Percentiles rank a stretch among this genome's conserved stretches.
phyloP scores from a whole-genome alignment of 2,888 invertebrate genomes.

The Eucera pruinosa region DNA sequence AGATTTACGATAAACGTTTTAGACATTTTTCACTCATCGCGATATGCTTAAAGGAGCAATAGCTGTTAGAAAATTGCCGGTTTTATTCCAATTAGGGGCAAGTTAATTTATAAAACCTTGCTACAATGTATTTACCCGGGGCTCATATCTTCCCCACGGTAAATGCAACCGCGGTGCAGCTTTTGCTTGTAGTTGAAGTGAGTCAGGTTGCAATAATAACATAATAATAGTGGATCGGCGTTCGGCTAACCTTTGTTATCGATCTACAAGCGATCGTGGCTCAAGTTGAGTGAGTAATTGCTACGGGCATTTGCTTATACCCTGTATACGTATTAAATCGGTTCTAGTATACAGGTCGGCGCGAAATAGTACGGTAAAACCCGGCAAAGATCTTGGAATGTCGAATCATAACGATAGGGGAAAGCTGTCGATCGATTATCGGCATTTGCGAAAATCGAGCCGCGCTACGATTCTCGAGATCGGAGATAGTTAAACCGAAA shows the following conservation, averaged over 20 bases:
- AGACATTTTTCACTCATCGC: neutral
- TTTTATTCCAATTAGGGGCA: conserved; percentile 1
- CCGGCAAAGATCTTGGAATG: conserved; percentile 42
- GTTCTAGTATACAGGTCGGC: neutral
- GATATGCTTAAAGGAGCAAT: no score
- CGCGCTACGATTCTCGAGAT: conserved; percentile 5
- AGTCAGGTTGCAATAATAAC: conserved; percentile 66
- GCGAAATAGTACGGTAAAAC: conserved; percentile 43
- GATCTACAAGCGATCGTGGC: conserved; percentile 58
- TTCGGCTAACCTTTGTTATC: conserved; percentile 73
- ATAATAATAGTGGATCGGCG: conserved; percentile 68
- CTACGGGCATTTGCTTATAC: conserved; percentile 61
- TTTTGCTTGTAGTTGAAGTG: conserved; percentile 10
- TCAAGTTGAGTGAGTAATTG: conserved; percentile 65
- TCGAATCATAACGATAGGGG: conserved; percentile 51
- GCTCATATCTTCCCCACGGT: neutral
- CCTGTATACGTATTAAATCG: conserved; percentile 25
- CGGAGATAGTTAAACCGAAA: conserved; percentile 35
- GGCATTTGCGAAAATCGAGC: conserved; percentile 54
- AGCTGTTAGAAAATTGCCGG: no score
- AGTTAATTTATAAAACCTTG: conserved; percentile 1
- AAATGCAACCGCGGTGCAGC: neutral
- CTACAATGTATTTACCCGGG: neutral
- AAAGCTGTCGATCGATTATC: conserved; percentile 38
- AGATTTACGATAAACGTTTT: neutral